Conservation (phyloP, 2,113 vertebrate species). For the Gobiocypris rarus region DNA sequence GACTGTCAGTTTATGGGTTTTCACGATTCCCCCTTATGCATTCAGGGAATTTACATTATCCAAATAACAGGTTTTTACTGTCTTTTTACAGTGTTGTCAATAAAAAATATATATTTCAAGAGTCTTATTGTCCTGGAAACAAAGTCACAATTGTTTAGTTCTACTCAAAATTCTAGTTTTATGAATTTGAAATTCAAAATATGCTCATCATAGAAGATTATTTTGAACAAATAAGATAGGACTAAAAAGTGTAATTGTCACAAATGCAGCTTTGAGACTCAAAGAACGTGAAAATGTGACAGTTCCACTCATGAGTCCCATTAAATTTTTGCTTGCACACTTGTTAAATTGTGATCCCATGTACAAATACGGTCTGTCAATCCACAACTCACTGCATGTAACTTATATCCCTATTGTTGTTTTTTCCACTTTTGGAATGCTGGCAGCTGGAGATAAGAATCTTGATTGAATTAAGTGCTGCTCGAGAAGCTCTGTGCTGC, state of each 20-base stretch:
- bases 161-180: too few relatives aligned
- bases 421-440: slow-evolving; percentile 69
- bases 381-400: slow-evolving; percentile 66
- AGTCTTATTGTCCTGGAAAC: not conserved
- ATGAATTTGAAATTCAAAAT: not conserved
- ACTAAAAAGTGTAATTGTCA: not conserved
- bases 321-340: slow-evolving; percentile 50
- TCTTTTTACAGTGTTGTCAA: not conserved
- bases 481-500: slow-evolving; percentile 57
- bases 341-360: slow-evolving; percentile 30
- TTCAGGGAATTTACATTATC: too few relatives aligned
- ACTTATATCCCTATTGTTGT: slow-evolving; percentile 67
- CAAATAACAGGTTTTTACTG: too few relatives aligned
- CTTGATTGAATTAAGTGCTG: slow-evolving; percentile 78
- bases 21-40: too few relatives aligned
- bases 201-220: not conserved
- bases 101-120: not conserved
- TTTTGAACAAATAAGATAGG: not conserved
- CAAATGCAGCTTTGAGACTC: not conserved
- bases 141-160: too few relatives aligned
- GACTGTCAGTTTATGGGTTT: too few relatives aligned
- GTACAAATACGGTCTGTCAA: slow-evolving; percentile 70
- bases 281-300: slow-evolving; percentile 23
- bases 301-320: not conserved
- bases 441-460: slow-evolving; percentile 72